Evolutionary conservation across 2,113 vertebrate species (phyloP), one percentile per base, ranked within the genome.

Genomic region (Cheilinus undulatus): DNA sequence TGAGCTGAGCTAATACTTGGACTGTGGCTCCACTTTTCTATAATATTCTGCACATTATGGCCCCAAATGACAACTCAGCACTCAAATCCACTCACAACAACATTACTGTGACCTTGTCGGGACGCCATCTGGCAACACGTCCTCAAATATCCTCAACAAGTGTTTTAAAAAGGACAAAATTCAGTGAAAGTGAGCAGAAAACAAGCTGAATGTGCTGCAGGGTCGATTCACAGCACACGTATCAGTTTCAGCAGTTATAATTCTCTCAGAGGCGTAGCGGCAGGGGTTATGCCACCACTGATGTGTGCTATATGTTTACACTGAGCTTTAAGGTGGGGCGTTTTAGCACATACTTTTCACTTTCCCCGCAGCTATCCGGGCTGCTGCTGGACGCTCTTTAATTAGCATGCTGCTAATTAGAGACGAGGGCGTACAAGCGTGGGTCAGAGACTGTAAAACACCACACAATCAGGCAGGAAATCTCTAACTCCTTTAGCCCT

Each of bases 401-500:
- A 91, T 91, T 89, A 89, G 54, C 51, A 45, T 26, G 63, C 78
- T 63, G 76, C 72, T 87, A 83, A 91, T 91, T 90, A 88, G 54
- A 88, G 82, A 71, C 34, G n/a, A 58, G 48, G 67, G 27, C 56
- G 19, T 26, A 36, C 60, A 28, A 66, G 20, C 2, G 13, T 22
- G 49, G 76, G 83, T 86, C 78, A 83, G 46, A 75, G n/a, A 61
- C 36, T 62, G 63, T 83, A 67, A 85, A 83, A 66, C 73, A 53
- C 15, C 30, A 65, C 34, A 15, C 51, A 53, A 52, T 58, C 84
- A 15, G 64, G 3, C 68, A 43, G 51, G 36, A 46, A 42, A 61
- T 59, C 40, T 57, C 32, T 57, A 34, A 28, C n/a, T 3, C 23
- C 23, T 40, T 7, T 8, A 24, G 11, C 19, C 27, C 27, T 17